A percentile compares a stretch with the other conserved stretches of the same genome.
Conservation (phyloP, 2,113 vertebrate species). For the Nycticebus coucang region DNA sequence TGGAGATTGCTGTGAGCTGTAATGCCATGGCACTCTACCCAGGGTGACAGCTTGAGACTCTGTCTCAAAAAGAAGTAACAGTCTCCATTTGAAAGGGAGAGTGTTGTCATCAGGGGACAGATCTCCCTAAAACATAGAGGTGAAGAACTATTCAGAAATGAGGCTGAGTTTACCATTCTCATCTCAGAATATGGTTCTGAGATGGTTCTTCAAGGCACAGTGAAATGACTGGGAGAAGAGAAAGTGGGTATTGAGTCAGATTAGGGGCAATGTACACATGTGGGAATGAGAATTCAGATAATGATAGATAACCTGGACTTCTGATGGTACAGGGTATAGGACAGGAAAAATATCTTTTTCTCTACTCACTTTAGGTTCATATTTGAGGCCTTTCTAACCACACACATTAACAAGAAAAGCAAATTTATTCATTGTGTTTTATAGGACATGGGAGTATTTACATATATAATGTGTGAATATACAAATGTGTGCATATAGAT, state of each 20-base stretch:
- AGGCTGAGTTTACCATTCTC: background rate
- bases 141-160: conserved; percentile 7
- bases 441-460: background rate
- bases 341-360: background rate
- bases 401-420: background rate
- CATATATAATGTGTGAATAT: background rate
- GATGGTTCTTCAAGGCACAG: background rate
- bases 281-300: too few relatives aligned
- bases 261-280: background rate
- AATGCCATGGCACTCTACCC: too few relatives aligned
- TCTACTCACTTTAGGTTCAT: background rate
- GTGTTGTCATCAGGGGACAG: background rate
- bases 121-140: too few relatives aligned
- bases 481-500: background rate
- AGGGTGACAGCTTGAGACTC: too few relatives aligned
- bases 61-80: background rate
- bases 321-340: too few relatives aligned
- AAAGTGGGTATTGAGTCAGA: background rate
- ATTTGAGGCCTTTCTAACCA: background rate
- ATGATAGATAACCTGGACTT: too few relatives aligned
- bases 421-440: background rate
- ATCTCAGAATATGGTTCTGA: background rate
- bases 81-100: background rate
- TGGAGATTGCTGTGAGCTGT: too few relatives aligned
- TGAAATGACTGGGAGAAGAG: background rate